Base-by-base conservation (phyloP, 1,140 invertebrate species). In the Helicoverpa zea region DNA sequence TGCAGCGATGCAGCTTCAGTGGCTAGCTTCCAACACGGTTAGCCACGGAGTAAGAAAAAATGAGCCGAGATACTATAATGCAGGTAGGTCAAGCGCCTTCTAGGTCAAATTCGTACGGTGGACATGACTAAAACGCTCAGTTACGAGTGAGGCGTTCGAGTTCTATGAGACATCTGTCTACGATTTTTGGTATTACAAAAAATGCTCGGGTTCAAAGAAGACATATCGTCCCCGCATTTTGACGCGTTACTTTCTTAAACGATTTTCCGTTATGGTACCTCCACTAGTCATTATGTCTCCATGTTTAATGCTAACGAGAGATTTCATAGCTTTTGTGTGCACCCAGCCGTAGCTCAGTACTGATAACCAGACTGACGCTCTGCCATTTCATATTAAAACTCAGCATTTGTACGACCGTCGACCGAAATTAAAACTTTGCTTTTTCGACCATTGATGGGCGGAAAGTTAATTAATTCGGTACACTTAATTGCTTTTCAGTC, bases 241-340 rank as follows among this genome's bases (percentile, higher is more conserved):
- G 23, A 23, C 23, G 23, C 23, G 23, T 23, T 23, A 23, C 23
- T 23, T 23, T 23, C 23, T 23, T 1, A 23, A 23, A 2, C 23
- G 23, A 23, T 23, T 23, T 23, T 23, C 23, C 23, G 23, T 23
- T 23, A 23, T 23, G 23, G 23, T 23, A 23, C 23, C 23, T 23
- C 23, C 23, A 2, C 23, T 23, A 23, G 1, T 23, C 23, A 23
- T 23, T 23, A 1, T 23, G 23, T 23, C 23, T 23, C 23, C 43
- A 16, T 35, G 9, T 43, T 66, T 66, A 66, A 66, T 66, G 63
- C 43, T 68, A 51, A 51, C 64, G 64, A 68, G 29, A 14, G 64
- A 49, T 68, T 68, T 51, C 64, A 68, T 51, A 49, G 64, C 30
- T 64, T 43, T 64, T 64, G 64, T 51, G 64, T 68, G 64, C 47